phyloP scores from a whole-genome alignment of 2,888 invertebrate genomes.

The Oeneis ivallda region DNA sequence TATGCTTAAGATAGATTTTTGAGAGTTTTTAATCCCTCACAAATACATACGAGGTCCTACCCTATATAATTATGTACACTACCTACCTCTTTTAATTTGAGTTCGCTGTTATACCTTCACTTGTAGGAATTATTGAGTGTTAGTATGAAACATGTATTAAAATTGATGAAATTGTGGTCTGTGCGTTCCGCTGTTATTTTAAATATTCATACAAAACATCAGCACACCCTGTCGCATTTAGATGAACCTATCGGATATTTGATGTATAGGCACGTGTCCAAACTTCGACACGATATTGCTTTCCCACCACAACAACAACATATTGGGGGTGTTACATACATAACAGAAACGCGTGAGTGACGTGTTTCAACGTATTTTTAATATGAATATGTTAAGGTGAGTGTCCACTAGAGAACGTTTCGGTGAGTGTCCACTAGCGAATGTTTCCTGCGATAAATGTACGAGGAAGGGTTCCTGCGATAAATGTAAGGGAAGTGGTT shows the following conservation, averaged over 20 bases:
- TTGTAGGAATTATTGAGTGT: neutral
- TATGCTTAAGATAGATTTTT: too few species aligned
- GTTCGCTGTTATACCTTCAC: too few species aligned
- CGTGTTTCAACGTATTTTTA: slow-evolving; percentile 1
- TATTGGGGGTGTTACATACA: slow-evolving; percentile 44
- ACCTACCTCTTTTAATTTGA: neutral
- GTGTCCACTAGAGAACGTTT: too few species aligned
- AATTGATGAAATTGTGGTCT: slow-evolving; percentile 6
- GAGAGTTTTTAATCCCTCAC: too few species aligned
- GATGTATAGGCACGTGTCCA: slow-evolving; percentile 39
- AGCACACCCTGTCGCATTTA: slow-evolving; percentile 28
- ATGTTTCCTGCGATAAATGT: too few species aligned
- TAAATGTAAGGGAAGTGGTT: too few species aligned
- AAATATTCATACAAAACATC: slow-evolving; percentile 23
- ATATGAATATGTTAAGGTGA: neutral
- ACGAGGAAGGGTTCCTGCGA: too few species aligned
- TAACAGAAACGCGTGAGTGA: slow-evolving; percentile 37
- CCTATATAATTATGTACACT: too few species aligned
- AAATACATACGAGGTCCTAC: too few species aligned
- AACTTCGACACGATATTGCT: slow-evolving; percentile 49
- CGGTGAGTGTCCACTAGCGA: too few species aligned
- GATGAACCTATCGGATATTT: slow-evolving; percentile 36
- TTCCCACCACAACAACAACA: slow-evolving; percentile 42
- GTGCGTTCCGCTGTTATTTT: slow-evolving; percentile 27
- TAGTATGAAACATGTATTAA: neutral